Evolutionary conservation across 2,113 vertebrate species (phyloP).

Genomic region (Cervus canadensis): DNA sequence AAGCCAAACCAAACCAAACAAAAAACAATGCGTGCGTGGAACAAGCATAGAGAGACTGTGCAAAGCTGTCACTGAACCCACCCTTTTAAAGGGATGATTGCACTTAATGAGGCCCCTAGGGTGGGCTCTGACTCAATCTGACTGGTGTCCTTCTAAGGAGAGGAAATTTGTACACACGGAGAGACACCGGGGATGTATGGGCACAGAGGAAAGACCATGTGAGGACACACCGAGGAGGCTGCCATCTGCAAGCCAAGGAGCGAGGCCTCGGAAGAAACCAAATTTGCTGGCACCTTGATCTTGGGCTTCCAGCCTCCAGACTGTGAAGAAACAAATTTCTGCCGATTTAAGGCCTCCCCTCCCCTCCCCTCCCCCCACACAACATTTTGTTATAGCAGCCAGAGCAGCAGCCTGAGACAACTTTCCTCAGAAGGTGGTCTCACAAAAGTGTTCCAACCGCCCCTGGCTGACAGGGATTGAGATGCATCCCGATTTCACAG

Average conservation of each 20-base stretch:
- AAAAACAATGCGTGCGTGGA: background rate
- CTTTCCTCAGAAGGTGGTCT: background rate
- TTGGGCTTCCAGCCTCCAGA: background rate
- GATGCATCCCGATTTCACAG: background rate
- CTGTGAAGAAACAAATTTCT: background rate
- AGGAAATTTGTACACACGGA: background rate
- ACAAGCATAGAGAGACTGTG: background rate
- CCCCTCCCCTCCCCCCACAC: rapidly evolving
- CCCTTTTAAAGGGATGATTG: background rate
- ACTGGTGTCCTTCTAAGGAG: background rate
- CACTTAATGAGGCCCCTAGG: background rate
- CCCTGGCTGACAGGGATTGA: background rate
- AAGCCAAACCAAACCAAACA: background rate
- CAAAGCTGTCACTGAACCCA: background rate
- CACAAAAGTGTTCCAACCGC: background rate
- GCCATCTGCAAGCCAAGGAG: background rate
- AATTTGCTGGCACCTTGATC: background rate
- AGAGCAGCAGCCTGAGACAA: background rate
- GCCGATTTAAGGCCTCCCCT: background rate
- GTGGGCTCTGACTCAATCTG: background rate
- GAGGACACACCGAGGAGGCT: background rate
- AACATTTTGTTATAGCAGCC: background rate
- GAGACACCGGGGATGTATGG: background rate
- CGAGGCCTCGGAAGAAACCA: background rate
- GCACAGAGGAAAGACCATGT: background rate